A percentile compares a stretch with the other conserved stretches of the same genome.
These are phyloP conservation scores for Hippocampus guttulatus DNA, from an alignment of 2,113 vertebrate species.

Conservation along the genomic window DNA sequence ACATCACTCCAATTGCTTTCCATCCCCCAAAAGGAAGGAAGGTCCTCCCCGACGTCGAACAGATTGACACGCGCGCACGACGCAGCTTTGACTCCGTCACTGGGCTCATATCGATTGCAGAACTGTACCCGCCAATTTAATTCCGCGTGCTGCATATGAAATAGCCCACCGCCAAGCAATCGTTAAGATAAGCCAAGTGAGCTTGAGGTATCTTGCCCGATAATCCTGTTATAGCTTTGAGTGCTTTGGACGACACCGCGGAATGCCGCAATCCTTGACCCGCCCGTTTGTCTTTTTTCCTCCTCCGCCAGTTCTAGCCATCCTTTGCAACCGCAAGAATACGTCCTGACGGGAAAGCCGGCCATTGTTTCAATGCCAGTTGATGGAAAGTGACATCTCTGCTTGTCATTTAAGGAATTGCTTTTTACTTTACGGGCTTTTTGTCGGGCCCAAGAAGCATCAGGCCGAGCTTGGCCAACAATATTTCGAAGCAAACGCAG, in stretches of 20 bases:
- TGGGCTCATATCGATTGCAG: slow-evolving; percentile 52
- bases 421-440: neutral
- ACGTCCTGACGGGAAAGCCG: neutral
- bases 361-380: slow-evolving; percentile 28
- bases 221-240: slow-evolving; percentile 56
- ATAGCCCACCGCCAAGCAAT: slow-evolving; percentile 39
- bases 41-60: neutral
- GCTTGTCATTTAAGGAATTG: slow-evolving; percentile 18
- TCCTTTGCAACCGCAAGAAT: neutral
- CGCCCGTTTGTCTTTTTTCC: slow-evolving; percentile 3
- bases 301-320: neutral
- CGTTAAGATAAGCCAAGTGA: slow-evolving; percentile 39
- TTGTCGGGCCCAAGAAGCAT: no score
- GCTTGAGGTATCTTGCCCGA: slow-evolving; percentile 41
- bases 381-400: slow-evolving; percentile 40
- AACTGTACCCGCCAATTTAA: slow-evolving; percentile 57
- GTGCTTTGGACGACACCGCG: slow-evolving; percentile 45
- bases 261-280: slow-evolving; percentile 39
- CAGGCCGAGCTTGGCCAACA: neutral
- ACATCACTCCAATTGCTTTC: neutral
- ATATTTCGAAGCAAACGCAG: neutral
- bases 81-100: slow-evolving; percentile 37
- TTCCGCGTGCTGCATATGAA: slow-evolving; percentile 64
- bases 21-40: neutral
- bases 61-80: neutral